These are phyloP conservation scores for Macrotrachela quadricornifera DNA, from an alignment of 1,140 invertebrate species.

Conservation along the genomic window DNA sequence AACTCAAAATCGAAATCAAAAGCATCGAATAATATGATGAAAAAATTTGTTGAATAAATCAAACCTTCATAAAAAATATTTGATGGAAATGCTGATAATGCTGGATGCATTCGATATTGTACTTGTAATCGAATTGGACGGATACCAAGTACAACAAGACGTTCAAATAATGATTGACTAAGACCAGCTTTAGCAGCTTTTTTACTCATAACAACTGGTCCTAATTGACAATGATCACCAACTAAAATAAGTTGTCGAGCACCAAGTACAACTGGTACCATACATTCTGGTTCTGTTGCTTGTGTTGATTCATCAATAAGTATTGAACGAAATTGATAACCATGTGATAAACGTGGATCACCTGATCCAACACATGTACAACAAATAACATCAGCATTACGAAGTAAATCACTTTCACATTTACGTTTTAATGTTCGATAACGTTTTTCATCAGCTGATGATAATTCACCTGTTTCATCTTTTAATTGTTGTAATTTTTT, in stretches of 20 bases:
- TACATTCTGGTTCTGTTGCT: constrained; percentile 90
- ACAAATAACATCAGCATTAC: constrained; percentile 81
- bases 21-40: too few relatives aligned
- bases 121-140: constrained; percentile 64
- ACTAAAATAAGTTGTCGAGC: constrained; percentile 79
- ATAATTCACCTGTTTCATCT: constrained; percentile 86
- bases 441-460: constrained; percentile 64
- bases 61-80: constrained; percentile 99
- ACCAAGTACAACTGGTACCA: constrained; percentile 94
- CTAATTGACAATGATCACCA: constrained; percentile 93
- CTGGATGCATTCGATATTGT: constrained; percentile 91
- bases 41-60: too few relatives aligned
- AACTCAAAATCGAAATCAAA: too few relatives aligned
- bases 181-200: constrained; percentile 87
- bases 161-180: constrained; percentile 87
- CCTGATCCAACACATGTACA: constrained; percentile 96
- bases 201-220: constrained; percentile 97
- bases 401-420: constrained; percentile 66
- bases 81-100: constrained; percentile 83
- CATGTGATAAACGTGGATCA: constrained; percentile 63
- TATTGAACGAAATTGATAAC: constrained; percentile 84
- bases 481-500: constrained; percentile 86
- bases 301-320: constrained; percentile 88
- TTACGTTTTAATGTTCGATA: constrained; percentile 73
- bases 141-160: constrained; percentile 83